Conservation (phyloP, 2,797 vertebrate genomes). For the Schizothorax lantsangensis region DNA sequence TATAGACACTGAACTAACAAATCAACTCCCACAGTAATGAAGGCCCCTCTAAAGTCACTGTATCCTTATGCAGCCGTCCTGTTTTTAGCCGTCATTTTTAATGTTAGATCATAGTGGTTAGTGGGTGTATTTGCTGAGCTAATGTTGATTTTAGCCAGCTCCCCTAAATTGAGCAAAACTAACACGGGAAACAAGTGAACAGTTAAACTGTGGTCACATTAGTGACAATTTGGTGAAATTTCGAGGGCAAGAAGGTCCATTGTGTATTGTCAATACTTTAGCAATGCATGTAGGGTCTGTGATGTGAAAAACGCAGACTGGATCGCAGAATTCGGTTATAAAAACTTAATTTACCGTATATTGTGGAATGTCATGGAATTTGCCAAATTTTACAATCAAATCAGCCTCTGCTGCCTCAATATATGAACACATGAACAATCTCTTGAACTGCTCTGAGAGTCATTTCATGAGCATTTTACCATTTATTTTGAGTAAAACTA, state of each 20-base stretch:
- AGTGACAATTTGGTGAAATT: background rate
- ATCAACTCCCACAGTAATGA: conserved; percentile 48
- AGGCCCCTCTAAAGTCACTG: background rate
- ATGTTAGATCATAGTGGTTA: conserved; percentile 42
- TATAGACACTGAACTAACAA: conserved; percentile 47
- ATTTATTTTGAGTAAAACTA: background rate
- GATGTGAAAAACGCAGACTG: background rate
- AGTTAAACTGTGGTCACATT: background rate
- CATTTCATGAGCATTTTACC: background rate
- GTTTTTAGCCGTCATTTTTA: conserved; percentile 6
- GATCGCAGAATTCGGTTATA: background rate
- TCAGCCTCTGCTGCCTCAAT: background rate
- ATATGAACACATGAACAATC: background rate
- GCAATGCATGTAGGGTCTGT: background rate
- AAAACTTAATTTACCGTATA: background rate
- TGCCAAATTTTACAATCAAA: no score
- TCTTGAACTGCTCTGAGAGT: background rate
- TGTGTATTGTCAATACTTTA: background rate
- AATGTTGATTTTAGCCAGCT: conserved; percentile 50
- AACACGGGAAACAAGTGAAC: background rate
- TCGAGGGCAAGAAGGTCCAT: background rate
- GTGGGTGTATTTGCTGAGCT: conserved; percentile 46
- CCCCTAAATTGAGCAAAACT: conserved; percentile 33
- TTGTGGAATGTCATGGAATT: background rate
- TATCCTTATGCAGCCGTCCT: background rate